Evolutionary conservation across 2,888 invertebrate genomes (phyloP), one percentile per base, ranked within the genome.

Genomic region (Biston betularia): DNA sequence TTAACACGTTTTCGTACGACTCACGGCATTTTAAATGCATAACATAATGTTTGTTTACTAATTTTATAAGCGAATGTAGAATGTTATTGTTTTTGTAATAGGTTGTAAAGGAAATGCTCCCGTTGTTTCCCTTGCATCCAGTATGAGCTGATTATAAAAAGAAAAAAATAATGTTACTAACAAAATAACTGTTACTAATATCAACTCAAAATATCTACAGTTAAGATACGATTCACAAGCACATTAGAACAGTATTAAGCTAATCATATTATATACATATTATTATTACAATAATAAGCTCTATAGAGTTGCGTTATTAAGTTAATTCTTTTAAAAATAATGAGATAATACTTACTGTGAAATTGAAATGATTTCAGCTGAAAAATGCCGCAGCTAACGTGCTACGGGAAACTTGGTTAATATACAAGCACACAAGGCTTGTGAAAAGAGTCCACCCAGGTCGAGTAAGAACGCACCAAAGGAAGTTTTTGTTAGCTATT

Each of bases 311-410:
- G 6, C 40, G 40, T 63, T 33, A 24, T 24, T 38, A 34, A 40
- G 40, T 42, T 42, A 14, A 8, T 50, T 52, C n/a, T 33, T 5
- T 15, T 40, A 46, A 14, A 48, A 8, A n/a, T 14, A 38, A 24
- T 11, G 14, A 63, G 42, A 10, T 14, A 35, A 35, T 33, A 8
- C 45, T 67, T 9, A 66, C 60, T 65, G 55, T 68, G 9, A 40
- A n/a, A n/a, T 57, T 70, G n/a, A 61, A 73, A 75, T 72, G 59
- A 79, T 92, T 93, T 75, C 95, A 99, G 98, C 95, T 99, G 94
- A 99, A 99, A 96, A 99, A 99, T 94, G 98, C 99, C 78, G 99
- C 99, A 77, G 99, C 99, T 74, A 99, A 99, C 94, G 99, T 99
- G 80, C 95, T 99, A 79, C 95, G 99, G 81, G 99, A 99, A 95